Evolutionary conservation across 1,140 invertebrate species (phyloP), one percentile per base, ranked within the genome.

Genomic region (Nixonia krombeini): DNA sequence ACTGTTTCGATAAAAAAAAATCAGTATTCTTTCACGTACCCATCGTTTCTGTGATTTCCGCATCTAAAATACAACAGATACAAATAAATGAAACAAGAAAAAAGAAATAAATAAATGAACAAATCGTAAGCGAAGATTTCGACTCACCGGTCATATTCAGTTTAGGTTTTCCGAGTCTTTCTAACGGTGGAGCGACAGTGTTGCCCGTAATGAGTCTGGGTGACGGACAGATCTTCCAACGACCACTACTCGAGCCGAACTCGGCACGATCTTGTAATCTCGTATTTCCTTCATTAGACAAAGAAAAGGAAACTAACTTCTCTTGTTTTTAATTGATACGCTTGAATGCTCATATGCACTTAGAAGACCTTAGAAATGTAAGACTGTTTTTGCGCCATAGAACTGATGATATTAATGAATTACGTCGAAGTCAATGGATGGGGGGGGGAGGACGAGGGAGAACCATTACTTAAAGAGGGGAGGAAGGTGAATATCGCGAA

Each of bases 331-430:
- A 62, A 63, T 55, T 42, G 50, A 69, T 69, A 69, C 66, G 53
- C 58, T 62, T 57, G 53, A 63, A 69, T 69, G 65, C 65, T 62
- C 65, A 68, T 57, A 47, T 62, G 57, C 57, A 67, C 64, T 49
- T 69, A 57, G 65, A 42, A 59, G 50, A 74, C 63, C 66, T 71
- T 75, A 71, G 49, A 71, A 72, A 73, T 72, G 74, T 73, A 80
- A 80, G 78, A 80, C 78, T 80, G 74, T 80, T 65, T 72, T 66
- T 71, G 76, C 77, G 73, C 73, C 78, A 77, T 77, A 77, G 69
- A 78, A 75, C 68, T 80, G 75, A 76, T 72, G 61, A 74, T 78
- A 76, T 75, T 75, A 74, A 57, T 53, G 40, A 47, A n/a, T 58
- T 58, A 63, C 41, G 63, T 68, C 52, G 49, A 70, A 76, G 69